Evolutionary conservation across 1,140 invertebrate species (phyloP).

Genomic region (Oedothorax gibbosus): DNA sequence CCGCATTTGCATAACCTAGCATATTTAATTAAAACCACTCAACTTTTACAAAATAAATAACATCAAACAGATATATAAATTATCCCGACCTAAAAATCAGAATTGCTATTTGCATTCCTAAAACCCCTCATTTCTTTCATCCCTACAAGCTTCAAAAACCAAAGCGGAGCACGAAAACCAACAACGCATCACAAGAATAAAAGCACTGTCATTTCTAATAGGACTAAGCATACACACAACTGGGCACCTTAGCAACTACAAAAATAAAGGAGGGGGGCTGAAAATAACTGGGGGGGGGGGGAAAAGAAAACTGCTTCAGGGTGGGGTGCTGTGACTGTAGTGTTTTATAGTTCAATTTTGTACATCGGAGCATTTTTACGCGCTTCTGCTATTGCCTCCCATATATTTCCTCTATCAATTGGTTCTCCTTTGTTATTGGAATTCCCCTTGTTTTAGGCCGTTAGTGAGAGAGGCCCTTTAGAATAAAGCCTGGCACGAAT

Average conservation of each 20-base stretch:
- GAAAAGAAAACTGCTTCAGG: conserved; percentile 23
- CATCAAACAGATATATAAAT: too few species aligned
- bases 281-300: background rate
- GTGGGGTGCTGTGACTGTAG: conserved; percentile 54
- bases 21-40: too few species aligned
- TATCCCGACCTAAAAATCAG: too few species aligned
- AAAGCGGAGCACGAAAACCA: background rate
- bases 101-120: too few species aligned
- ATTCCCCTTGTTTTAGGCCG: conserved; percentile 52
- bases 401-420: conserved; percentile 61
- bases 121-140: too few species aligned
- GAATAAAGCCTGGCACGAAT: conserved; percentile 57
- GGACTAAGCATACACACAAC: conserved; percentile 31
- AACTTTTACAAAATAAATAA: too few species aligned
- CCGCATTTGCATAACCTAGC: too few species aligned
- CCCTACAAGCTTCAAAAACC: background rate
- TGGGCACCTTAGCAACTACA: background rate
- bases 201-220: conserved; percentile 49
- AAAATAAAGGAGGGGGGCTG: background rate
- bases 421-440: conserved; percentile 58
- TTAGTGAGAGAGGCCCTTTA: conserved; percentile 32
- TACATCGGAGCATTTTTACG: conserved; percentile 59
- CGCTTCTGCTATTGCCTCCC: conserved; percentile 44
- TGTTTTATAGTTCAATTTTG: conserved; percentile 61
- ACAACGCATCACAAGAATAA: background rate